Conservation (phyloP, 2,888 invertebrate species). For the Hofmannophila pseudospretella region DNA sequence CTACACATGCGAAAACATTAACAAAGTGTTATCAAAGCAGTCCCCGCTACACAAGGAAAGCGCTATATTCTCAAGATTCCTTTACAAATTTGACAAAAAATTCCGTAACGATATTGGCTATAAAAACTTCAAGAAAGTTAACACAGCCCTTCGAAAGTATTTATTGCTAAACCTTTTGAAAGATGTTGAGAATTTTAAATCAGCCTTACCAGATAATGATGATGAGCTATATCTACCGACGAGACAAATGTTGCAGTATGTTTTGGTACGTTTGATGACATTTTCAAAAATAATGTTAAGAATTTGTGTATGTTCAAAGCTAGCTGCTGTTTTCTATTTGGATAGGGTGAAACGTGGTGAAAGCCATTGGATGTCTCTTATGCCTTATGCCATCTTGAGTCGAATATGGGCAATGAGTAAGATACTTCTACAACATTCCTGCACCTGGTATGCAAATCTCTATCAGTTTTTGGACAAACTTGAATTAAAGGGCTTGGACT, state of each 20-base stretch:
- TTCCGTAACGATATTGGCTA: slow-evolving; percentile 78
- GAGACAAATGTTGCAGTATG: slow-evolving; percentile 77
- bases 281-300: slow-evolving; percentile 76
- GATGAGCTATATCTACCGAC: slow-evolving; percentile 68
- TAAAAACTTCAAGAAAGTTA: slow-evolving; percentile 72
- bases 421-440: slow-evolving; percentile 62
- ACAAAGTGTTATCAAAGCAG: slow-evolving; percentile 53
- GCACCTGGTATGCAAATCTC: slow-evolving; percentile 71
- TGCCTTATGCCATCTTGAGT: slow-evolving; percentile 74
- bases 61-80: slow-evolving; percentile 72
- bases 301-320: slow-evolving; percentile 62
- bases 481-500: slow-evolving; percentile 57
- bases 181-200: slow-evolving; percentile 52
- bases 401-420: slow-evolving; percentile 74
- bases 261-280: slow-evolving; percentile 71
- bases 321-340: slow-evolving; percentile 69
- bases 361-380: slow-evolving; percentile 73
- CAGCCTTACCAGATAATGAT: slow-evolving; percentile 39
- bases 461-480: slow-evolving; percentile 52
- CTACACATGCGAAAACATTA: slow-evolving; percentile 39
- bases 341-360: slow-evolving; percentile 73
- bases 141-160: slow-evolving; percentile 71
- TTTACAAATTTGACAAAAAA: slow-evolving; percentile 78
- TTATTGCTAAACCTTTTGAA: slow-evolving; percentile 61
- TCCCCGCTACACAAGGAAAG: slow-evolving; percentile 73